Evolutionary conservation across 2,888 invertebrate genomes (phyloP).

Genomic region (Trisateles emortualis): DNA sequence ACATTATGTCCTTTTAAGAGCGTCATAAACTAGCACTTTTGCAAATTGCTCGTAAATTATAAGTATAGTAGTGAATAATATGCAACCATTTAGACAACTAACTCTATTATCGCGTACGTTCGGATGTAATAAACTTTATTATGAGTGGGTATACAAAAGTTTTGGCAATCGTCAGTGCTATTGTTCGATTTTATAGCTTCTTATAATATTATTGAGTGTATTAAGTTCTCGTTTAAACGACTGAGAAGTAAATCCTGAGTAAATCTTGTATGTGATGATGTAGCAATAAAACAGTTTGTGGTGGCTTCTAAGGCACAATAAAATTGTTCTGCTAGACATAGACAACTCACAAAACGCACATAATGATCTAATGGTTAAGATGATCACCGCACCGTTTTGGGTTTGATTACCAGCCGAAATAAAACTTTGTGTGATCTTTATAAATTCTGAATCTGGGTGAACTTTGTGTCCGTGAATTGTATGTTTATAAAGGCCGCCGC

Average conservation of each 20-base stretch:
- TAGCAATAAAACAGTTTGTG: not conserved
- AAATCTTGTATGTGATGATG: not conserved
- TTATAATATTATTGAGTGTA: conserved; percentile 20
- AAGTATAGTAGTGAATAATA: conserved; percentile 60
- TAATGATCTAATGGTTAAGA: no score
- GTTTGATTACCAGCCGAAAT: no score
- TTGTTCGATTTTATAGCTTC: conserved; percentile 36
- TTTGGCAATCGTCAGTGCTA: conserved; percentile 33
- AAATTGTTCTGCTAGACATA: no score
- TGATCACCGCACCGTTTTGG: no score
- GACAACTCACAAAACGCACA: no score
- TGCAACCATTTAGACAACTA: conserved; percentile 58
- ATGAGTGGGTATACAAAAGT: conserved; percentile 47
- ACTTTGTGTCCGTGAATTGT: no score
- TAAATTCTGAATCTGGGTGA: no score
- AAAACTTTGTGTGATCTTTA: no score
- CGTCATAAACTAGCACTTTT: conserved; percentile 71
- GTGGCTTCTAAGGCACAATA: not conserved
- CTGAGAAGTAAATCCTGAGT: not conserved
- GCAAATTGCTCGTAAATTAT: conserved; percentile 81
- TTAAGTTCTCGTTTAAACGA: conserved; percentile 7
- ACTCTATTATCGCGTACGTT: conserved; percentile 58
- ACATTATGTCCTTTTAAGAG: conserved; percentile 52
- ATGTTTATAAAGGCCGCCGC: no score
- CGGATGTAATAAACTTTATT: conserved; percentile 57